Evolutionary conservation across 2,113 vertebrate species (phyloP).

Genomic region (Corythaixoides concolor): DNA sequence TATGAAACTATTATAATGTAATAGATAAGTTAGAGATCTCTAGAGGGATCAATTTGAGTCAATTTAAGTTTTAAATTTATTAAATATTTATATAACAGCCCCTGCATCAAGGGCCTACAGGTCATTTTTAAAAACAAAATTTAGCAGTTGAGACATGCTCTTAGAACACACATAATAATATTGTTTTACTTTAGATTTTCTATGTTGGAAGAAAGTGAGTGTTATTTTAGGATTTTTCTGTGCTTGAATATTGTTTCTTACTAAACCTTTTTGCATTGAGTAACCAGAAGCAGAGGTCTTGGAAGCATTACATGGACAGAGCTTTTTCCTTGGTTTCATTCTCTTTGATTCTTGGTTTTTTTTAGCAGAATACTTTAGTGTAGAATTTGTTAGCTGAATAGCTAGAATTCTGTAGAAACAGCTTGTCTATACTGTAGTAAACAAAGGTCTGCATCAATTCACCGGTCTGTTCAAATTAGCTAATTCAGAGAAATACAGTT

Average conservation of each 20-base stretch:
- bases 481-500: not conserved
- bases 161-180: not conserved
- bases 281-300: not conserved
- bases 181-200: not conserved
- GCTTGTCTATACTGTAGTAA: not conserved
- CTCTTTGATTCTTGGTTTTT: not conserved
- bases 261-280: not conserved
- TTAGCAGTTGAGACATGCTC: not conserved
- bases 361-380: not conserved
- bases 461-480: not conserved
- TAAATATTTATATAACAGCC: not conserved
- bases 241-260: not conserved
- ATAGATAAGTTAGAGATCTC: not conserved
- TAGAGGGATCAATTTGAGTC: not conserved
- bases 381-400: not conserved
- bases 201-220: not conserved
- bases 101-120: not conserved
- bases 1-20: not conserved
- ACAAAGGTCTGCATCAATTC: not conserved
- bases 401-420: not conserved
- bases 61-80: not conserved
- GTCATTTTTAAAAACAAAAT: not conserved
- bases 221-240: not conserved
- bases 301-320: not conserved
- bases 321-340: not conserved